These are phyloP conservation scores for Dromas ardeola DNA, from an alignment of 2,113 vertebrate genomes.

Conservation along the genomic window DNA sequence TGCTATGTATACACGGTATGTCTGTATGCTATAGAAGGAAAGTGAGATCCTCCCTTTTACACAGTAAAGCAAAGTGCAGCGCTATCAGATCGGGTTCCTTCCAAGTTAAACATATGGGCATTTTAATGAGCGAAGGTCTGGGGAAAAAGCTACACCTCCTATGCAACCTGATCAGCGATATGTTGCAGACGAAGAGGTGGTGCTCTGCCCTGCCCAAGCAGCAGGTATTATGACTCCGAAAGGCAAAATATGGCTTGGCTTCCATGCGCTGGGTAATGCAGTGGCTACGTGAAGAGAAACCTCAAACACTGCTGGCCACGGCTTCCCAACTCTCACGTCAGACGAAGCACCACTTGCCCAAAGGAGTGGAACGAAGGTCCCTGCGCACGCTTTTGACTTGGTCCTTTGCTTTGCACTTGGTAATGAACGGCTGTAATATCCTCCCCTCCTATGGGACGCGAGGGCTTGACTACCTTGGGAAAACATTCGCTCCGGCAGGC, in stretches of 20 bases:
- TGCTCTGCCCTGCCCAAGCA: conserved; percentile 21
- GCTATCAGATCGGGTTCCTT: conserved; percentile 19
- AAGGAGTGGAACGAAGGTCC: neutral
- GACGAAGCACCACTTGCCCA: neutral
- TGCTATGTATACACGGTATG: neutral
- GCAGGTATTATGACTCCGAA: neutral
- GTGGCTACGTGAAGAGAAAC: conserved; percentile 1
- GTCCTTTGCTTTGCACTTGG: neutral
- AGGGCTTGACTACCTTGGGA: neutral
- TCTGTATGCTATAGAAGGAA: neutral
- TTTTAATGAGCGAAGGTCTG: neutral
- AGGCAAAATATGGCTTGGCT: neutral
- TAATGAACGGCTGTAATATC: neutral
- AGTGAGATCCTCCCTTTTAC: neutral
- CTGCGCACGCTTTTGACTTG: neutral
- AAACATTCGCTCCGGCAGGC: neutral
- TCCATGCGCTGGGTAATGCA: neutral
- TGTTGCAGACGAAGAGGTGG: neutral
- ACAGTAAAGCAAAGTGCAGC: neutral
- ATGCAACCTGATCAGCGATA: neutral
- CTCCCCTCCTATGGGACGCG: neutral
- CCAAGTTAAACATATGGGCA: neutral
- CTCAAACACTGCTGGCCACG: neutral
- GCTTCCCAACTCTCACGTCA: neutral
- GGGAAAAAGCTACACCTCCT: neutral